Conservation (phyloP, 2,113 vertebrate genomes). For the Macrotus californicus region DNA sequence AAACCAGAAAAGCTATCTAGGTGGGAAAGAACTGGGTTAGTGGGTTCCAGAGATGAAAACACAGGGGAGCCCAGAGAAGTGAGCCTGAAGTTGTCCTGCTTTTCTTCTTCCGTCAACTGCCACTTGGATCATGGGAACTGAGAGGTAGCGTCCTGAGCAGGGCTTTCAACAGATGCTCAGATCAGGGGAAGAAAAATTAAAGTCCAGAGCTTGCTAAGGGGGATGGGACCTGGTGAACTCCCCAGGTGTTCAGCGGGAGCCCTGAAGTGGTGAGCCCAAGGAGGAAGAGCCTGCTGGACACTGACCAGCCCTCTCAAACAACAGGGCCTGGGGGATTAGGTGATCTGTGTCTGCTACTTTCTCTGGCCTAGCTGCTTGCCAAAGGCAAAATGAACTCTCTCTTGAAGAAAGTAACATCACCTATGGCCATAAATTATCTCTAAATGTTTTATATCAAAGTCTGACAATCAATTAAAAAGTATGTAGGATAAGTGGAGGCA, state of each 20-base stretch:
- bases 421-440: background rate
- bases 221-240: background rate
- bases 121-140: background rate
- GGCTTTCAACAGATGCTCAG: background rate
- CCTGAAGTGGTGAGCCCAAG: background rate
- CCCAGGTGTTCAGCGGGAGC: background rate
- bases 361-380: background rate
- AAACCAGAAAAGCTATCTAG: background rate
- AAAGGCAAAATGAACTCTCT: background rate
- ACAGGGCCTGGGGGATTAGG: background rate
- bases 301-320: background rate
- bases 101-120: background rate
- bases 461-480: background rate
- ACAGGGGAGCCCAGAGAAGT: background rate
- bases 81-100: background rate
- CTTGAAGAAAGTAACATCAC: background rate
- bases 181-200: background rate
- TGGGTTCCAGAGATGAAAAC: background rate
- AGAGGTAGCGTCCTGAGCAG: background rate
- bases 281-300: background rate
- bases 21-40: background rate
- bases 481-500: too few species aligned
- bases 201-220: background rate
- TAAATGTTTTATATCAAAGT: background rate
- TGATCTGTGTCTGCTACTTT: background rate